Evolutionary conservation across 2,797 vertebrate species (phyloP), one percentile per base, ranked within the genome.

Genomic region (Mareca strepera): DNA sequence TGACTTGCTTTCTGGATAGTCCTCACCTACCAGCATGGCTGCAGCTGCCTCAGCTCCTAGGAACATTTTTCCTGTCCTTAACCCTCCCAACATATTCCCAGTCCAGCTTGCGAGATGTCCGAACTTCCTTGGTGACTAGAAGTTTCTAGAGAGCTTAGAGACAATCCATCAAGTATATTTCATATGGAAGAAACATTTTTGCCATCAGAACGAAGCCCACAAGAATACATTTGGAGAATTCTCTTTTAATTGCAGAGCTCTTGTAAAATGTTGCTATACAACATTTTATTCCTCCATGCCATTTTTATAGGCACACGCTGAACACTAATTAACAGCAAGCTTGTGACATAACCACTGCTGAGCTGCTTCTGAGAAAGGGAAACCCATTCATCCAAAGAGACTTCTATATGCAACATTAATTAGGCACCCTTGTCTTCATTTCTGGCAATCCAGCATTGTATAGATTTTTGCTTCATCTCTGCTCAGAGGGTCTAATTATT

Each of bases 321-420:
- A 97, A 96, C 94, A 74, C 94, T 93, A 97, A 97, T 98, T 98
- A 98, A 93, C 92, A 84, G 86, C 59, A 93, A 86, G 94, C 91
- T 69, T 66, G 91, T 96, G 94, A 96, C 96, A 97, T 63, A 92
- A 91, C 78, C 69, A 81, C 86, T 77, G 72, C 91, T 87, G 86
- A 90, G 89, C 46, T 93, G 87, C 84, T 90, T 95, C 94, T 96
- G 91, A 96, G 94, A 96, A 94, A 96, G 95, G 70, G 79, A 97
- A 96, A 88, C 88, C 95, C 96, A 95, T 97, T 97, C 95, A 97
- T 97, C 94, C 90, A 91, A 95, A 91, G 94, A 91, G 78, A 93
- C 39, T 96, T 96, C 94, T 94, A 97, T 77, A 94, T 88, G 91
- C 93, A 97, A 91, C 89, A 94, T 96, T 98, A 98, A 98, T 98